Evolutionary conservation across 2,113 vertebrate species (phyloP), one percentile per base, ranked within the genome.

Genomic region (Gila orcuttii): DNA sequence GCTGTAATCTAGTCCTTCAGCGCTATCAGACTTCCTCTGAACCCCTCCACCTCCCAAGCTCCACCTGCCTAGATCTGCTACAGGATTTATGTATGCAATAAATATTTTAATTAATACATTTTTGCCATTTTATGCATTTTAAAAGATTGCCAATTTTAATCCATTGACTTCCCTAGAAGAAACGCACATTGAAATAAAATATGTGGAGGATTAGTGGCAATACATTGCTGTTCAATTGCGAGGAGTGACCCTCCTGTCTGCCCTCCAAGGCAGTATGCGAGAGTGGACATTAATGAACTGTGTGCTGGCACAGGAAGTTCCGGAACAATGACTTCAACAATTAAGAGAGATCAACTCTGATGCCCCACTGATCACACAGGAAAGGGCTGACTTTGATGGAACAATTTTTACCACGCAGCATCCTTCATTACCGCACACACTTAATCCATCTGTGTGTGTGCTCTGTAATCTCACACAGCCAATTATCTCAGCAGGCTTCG

Each of bases 401-500:
- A 50, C 86, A 82, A 74, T 75, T 86, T 75, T 36, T 55, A 39
- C 33, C 12, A 52, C 62, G 31, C 66, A 77, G 59, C 52, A 4
- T 36, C 68, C 10, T 86, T 69, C 59, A 52, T 31, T 52, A 13
- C 73, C 45, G 19, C 79, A 83, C 47, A 68, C 73, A 71, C 39
- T 59, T 86, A 83, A 78, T 82, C 59, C 47, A 52, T 87, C 19
- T 73, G 42, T 64, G 50, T 86, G 85, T 71, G 84, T 71, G 23
- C 23, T 55, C 52, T 71, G 28, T 33, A 86, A 68, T 80, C 80
- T 79, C 23, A 86, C 55, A n/a, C 42, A 71, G 64, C 86, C 74
- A 87, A 87, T 87, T 87, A 87, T 83, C 79, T 69, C 86, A 77
- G 74, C 74, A 78, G 86, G 86, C 73, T 87, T 77, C 83, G 80